phyloP scores from a whole-genome alignment of 30 jellyfish, hydroid and myxozoan species.

The Rhopilema esculentum region DNA sequence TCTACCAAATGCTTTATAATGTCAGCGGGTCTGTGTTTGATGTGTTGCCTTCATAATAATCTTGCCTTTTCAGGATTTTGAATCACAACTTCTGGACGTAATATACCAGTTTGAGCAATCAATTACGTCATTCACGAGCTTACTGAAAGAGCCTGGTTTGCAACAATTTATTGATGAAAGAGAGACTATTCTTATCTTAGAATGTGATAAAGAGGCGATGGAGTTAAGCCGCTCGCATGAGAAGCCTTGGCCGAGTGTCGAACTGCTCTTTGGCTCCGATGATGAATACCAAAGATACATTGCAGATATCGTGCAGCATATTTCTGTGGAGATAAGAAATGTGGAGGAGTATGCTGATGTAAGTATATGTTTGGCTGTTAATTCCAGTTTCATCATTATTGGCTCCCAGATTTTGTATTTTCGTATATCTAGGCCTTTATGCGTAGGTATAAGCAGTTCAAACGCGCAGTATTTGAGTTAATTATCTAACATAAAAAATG shows the following conservation, averaged over 20 bases:
- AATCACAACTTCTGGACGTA: conserved; percentile 35
- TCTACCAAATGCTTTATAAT: not conserved
- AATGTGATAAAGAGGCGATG: conserved; percentile 47
- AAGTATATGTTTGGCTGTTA: not conserved
- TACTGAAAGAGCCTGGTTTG: conserved; percentile 58
- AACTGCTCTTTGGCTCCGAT: conserved; percentile 64
- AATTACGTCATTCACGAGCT: conserved; percentile 45
- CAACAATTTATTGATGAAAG: conserved; percentile 36
- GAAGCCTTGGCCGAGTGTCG: conserved; percentile 72
- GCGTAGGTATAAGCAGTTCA: too few species aligned
- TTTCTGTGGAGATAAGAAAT: conserved; percentile 42
- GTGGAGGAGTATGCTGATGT: conserved; percentile 56
- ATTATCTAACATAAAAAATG: too few species aligned
- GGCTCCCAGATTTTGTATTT: too few species aligned
- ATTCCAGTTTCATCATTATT: too few species aligned
- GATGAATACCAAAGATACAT: conserved; percentile 63
- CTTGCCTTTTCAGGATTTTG: conserved; percentile 41
- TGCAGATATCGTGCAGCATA: conserved; percentile 49
- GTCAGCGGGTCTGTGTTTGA: too few species aligned
- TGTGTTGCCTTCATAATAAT: not conserved
- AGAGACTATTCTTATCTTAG: conserved; percentile 15
- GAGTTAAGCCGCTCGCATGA: conserved; percentile 16
- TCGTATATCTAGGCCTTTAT: too few species aligned
- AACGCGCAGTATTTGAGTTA: too few species aligned
- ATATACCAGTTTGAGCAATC: conserved; percentile 65